These are phyloP conservation scores for Batillaria attramentaria DNA, from an alignment of 1,140 invertebrate genomes.

Conservation along the genomic window DNA sequence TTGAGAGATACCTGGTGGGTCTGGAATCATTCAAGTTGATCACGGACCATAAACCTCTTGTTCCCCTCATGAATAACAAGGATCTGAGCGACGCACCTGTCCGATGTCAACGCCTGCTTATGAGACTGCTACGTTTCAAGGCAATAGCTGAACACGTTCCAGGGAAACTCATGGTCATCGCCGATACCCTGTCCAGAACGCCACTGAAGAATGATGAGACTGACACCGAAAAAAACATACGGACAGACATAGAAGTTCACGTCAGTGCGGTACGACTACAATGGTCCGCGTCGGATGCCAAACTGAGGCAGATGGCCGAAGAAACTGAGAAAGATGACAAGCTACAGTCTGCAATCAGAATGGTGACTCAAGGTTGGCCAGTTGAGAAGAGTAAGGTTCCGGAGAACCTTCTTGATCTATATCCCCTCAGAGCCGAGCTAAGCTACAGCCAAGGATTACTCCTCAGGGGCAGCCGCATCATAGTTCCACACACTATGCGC, in stretches of 20 bases:
- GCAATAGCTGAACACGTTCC: slow-evolving; percentile 23
- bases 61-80: slow-evolving; percentile 44
- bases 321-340: background rate
- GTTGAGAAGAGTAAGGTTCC: no score
- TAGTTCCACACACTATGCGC: slow-evolving; percentile 35
- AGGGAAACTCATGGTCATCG: slow-evolving; percentile 21
- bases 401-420: no score
- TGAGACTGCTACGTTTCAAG: slow-evolving; percentile 36
- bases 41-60: slow-evolving; percentile 68
- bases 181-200: slow-evolving; percentile 40
- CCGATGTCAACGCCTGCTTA: background rate
- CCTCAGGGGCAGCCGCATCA: slow-evolving; percentile 15
- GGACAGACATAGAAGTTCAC: background rate
- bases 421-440: background rate
- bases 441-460: background rate
- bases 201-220: no score
- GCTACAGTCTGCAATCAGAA: background rate
- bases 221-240: no score
- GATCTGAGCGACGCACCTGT: background rate
- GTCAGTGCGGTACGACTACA: background rate
- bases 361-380: background rate
- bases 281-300: background rate
- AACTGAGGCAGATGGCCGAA: background rate
- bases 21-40: slow-evolving; percentile 38
- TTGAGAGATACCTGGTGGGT: slow-evolving; percentile 11